Conservation (phyloP, 2,113 vertebrate species). For the Aix galericulata region DNA sequence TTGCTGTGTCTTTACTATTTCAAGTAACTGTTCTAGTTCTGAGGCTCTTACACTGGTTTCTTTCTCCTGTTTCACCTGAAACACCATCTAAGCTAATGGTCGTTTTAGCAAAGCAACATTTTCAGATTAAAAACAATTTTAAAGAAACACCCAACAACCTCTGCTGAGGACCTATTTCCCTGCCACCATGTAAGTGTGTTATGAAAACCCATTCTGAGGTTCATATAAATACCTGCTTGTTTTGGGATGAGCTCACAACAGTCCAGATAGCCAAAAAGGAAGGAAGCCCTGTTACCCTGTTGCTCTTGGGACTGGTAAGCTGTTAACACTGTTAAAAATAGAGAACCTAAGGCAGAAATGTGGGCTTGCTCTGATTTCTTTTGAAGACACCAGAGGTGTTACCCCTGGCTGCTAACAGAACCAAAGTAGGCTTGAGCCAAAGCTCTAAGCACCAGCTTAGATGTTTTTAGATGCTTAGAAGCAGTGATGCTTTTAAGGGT, state of each 20-base stretch:
- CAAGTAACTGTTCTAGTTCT: not conserved
- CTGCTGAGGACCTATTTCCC: not conserved
- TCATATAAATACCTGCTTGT: not conserved
- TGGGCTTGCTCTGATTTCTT: not conserved
- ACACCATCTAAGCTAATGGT: not conserved
- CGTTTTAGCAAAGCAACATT: not conserved
- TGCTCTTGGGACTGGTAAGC: not conserved
- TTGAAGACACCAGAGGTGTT: not conserved
- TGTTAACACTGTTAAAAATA: not conserved
- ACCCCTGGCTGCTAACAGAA: not conserved
- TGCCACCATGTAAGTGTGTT: not conserved
- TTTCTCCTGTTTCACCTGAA: not conserved
- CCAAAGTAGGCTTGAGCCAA: not conserved
- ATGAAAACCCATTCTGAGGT: not conserved
- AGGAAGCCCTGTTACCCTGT: not conserved
- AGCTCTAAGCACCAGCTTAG: not conserved
- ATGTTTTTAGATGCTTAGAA: too few relatives aligned
- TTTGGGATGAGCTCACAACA: not conserved
- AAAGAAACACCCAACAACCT: not conserved
- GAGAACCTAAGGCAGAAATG: not conserved
- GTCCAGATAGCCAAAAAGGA: not conserved
- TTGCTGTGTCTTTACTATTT: not conserved
- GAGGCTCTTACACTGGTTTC: not conserved
- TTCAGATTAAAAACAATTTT: not conserved
- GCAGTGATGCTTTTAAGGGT: not conserved